Evolutionary conservation across 2,888 invertebrate species (phyloP).

Genomic region (Drosophila acutilabella): DNA sequence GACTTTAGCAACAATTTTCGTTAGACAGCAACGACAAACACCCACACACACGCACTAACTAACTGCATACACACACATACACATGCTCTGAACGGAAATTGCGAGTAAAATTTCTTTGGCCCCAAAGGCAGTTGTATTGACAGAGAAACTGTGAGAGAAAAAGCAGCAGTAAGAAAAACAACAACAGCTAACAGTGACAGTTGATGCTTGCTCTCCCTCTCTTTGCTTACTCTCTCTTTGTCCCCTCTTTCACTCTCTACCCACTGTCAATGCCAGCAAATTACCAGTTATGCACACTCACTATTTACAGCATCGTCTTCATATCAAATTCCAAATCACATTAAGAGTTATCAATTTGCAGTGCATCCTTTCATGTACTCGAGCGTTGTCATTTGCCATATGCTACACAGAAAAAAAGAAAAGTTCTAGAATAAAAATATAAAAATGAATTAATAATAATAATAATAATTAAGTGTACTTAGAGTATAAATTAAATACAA

Average conservation of each 20-base stretch:
- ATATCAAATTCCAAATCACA: conserved; percentile 58
- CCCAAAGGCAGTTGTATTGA: conserved; percentile 40
- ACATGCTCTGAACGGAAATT: conserved; percentile 54
- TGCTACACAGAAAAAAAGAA: not conserved
- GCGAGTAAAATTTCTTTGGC: conserved; percentile 47
- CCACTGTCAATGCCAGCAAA: conserved; percentile 56
- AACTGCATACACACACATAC: conserved; percentile 21
- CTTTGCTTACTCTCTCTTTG: not conserved
- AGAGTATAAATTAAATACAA: no score
- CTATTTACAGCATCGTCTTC: conserved; percentile 46
- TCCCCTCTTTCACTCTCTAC: not conserved
- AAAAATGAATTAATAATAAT: no score
- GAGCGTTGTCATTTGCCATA: conserved; percentile 6
- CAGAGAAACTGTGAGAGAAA: conserved; percentile 30
- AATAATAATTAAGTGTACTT: no score
- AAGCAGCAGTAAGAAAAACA: conserved; percentile 11
- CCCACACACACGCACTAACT: conserved; percentile 15
- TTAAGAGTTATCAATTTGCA: conserved; percentile 58
- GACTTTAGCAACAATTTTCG: conserved; percentile 60
- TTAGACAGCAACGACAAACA: conserved; percentile 22
- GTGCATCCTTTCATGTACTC: conserved; percentile 18
- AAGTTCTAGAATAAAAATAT: no score
- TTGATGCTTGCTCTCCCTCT: conserved; percentile 16
- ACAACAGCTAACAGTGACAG: conserved; percentile 7
- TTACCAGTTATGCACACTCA: conserved; percentile 69